phyloP scores from a whole-genome alignment of 2,888 invertebrate species.

The Drosophila neonasuta region DNA sequence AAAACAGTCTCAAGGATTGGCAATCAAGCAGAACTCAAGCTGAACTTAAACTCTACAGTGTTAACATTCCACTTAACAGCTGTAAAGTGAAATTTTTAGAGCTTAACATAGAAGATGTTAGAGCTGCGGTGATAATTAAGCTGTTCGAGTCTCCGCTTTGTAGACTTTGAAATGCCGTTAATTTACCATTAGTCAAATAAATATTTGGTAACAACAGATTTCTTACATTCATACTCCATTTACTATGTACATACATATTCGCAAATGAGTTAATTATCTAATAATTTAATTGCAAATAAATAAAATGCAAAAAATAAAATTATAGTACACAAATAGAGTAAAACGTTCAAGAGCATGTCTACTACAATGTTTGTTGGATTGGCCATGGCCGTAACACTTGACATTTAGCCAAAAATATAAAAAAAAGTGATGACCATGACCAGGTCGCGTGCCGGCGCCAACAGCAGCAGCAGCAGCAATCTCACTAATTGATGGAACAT shows the following conservation, averaged over 20 bases:
- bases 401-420: conserved; percentile 48
- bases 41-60: background rate
- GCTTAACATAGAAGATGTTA: too few species aligned
- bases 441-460: conserved; percentile 12
- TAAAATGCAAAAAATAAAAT: background rate
- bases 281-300: background rate
- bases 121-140: background rate
- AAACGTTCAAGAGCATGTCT: background rate
- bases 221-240: too few species aligned
- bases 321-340: background rate
- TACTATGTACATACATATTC: too few species aligned
- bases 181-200: background rate
- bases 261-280: background rate
- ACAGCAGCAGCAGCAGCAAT: background rate
- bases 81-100: too few species aligned
- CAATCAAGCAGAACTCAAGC: background rate
- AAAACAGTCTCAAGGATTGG: background rate
- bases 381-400: conserved; percentile 55
- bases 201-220: too few species aligned
- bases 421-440: conserved; percentile 41
- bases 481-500: conserved; percentile 51
- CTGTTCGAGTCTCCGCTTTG: background rate
- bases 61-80: background rate
- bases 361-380: background rate
- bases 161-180: background rate